These are phyloP conservation scores for Gryllus bimaculatus DNA, from an alignment of 1,140 invertebrate genomes.

Conservation along the genomic window DNA sequence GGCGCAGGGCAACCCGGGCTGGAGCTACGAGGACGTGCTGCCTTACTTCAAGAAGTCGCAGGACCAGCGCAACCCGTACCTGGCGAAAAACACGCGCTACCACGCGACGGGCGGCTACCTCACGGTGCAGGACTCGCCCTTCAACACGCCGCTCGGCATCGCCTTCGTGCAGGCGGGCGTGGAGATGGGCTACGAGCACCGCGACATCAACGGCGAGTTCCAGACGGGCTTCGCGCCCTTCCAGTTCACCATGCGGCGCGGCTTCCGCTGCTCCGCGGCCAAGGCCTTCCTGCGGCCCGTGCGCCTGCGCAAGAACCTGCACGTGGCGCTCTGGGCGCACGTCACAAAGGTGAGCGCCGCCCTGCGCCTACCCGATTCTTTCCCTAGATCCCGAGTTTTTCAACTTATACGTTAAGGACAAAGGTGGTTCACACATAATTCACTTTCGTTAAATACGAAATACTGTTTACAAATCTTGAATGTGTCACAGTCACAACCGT, in stretches of 20 bases:
- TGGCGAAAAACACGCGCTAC: slow-evolving; percentile 57
- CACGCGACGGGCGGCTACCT: slow-evolving; percentile 67
- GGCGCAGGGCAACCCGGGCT: slow-evolving; percentile 68
- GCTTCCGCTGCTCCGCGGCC: slow-evolving; percentile 62
- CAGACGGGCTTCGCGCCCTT: slow-evolving; percentile 74
- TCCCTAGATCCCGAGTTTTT: too few relatives aligned
- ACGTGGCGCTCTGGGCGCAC: slow-evolving; percentile 63
- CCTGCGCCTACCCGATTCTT: too few relatives aligned
- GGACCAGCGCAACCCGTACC: slow-evolving; percentile 72
- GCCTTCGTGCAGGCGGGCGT: slow-evolving; percentile 78
- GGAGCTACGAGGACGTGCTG: slow-evolving; percentile 79
- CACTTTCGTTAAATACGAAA: too few relatives aligned
- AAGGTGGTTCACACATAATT: too few relatives aligned
- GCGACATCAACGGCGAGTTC: slow-evolving; percentile 65
- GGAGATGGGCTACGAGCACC: slow-evolving; percentile 80
- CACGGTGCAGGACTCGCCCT: slow-evolving; percentile 70
- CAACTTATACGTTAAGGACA: too few relatives aligned
- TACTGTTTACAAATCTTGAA: too few relatives aligned
- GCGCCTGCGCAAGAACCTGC: slow-evolving; percentile 57
- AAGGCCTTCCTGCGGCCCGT: slow-evolving; percentile 74
- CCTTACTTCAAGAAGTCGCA: slow-evolving; percentile 82
- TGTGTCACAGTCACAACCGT: too few relatives aligned
- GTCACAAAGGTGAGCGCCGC: slow-evolving; percentile 48
- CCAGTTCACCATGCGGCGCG: slow-evolving; percentile 73
- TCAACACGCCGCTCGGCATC: slow-evolving; percentile 67